These are phyloP conservation scores for Bilobella aurantiaca DNA, from an alignment of 1,140 invertebrate genomes.

Conservation along the genomic window DNA sequence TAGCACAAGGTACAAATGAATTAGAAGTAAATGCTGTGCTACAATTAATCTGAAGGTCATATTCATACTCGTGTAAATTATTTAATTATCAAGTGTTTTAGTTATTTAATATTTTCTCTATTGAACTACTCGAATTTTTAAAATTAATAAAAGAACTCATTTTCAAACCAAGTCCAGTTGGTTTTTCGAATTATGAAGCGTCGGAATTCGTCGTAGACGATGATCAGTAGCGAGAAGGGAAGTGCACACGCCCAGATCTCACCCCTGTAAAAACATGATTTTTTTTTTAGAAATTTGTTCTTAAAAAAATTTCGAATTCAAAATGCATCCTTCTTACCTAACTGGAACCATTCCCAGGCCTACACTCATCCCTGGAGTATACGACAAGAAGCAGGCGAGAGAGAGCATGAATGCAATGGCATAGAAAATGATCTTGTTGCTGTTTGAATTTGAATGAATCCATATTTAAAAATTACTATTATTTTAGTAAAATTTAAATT, in stretches of 20 bases:
- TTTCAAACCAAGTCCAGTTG: slow-evolving; percentile 49
- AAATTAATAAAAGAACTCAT: slow-evolving; percentile 53
- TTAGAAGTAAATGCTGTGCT: too few relatives aligned
- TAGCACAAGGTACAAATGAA: too few relatives aligned
- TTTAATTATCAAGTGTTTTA: too few relatives aligned
- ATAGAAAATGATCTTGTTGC: slow-evolving; percentile 42
- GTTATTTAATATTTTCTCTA: too few relatives aligned
- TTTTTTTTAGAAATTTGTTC: background rate
- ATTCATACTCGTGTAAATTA: too few relatives aligned
- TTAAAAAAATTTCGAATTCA: background rate
- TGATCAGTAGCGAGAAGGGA: slow-evolving; percentile 49
- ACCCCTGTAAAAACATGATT: slow-evolving; percentile 39
- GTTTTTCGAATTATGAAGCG: slow-evolving; percentile 48
- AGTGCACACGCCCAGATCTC: slow-evolving; percentile 53
- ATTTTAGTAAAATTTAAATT: too few relatives aligned
- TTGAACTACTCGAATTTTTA: too few relatives aligned
- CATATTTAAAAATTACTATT: too few relatives aligned
- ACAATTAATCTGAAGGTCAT: too few relatives aligned
- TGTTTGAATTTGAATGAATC: slow-evolving; percentile 1
- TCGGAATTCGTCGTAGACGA: slow-evolving; percentile 49
- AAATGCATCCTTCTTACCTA: slow-evolving; percentile 38
- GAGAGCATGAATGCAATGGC: slow-evolving; percentile 49
- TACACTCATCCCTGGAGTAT: slow-evolving; percentile 45
- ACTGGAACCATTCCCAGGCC: slow-evolving; percentile 29
- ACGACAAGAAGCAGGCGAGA: slow-evolving; percentile 45